Base-by-base conservation (phyloP, 2,888 invertebrate genomes). In the Crepidodera aurea region DNA sequence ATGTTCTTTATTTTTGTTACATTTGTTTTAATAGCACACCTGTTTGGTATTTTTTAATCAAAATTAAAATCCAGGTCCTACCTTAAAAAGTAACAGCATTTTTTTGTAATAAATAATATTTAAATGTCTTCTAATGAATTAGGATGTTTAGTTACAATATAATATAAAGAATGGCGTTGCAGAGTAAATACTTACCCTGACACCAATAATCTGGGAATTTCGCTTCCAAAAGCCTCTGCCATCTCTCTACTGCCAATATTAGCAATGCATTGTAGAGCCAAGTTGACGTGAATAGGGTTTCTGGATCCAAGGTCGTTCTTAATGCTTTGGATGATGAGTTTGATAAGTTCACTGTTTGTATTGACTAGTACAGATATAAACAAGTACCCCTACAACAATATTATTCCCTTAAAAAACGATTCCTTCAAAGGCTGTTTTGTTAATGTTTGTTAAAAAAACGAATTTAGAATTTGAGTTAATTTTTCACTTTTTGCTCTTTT, bases 301-400 rank as follows among this genome's bases (percentile, higher is more conserved):
- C 94, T 88, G 65, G 95, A 96, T 74, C 91, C 90, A 78, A 99
- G 85, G 85, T 99, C 99, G 86, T 98, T 98, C 83, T 98, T 98
- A 79, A 99, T 98, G 79, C 96, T 96, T 84, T 99, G 98, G 74
- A 98, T 97, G 74, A 99, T 99, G 77, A 99, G 88, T 82, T 97
- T 96, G 82, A 99, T 98, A 79, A 99, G 88, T 84, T 99, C 98
- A 84, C 96, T 98, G 83, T 97, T 98, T 72, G 96, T 96, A 82
- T 98, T 97, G 76, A 99, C 96, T 84, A 99, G 87, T 66, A 99
- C 98, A 70, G 99, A 99, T 84, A 99, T 99, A 84, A 99, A 99
- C 75, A 99, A 87, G 83, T 99, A 99, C 69, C 99, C 99, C 95
- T 96, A 79, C 46, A 37, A 56, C 46, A 48, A 19, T 19, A 22